Evolutionary conservation across 1,140 invertebrate genomes (phyloP), one percentile per base, ranked within the genome.

Genomic region (Cryptotermes secundus): DNA sequence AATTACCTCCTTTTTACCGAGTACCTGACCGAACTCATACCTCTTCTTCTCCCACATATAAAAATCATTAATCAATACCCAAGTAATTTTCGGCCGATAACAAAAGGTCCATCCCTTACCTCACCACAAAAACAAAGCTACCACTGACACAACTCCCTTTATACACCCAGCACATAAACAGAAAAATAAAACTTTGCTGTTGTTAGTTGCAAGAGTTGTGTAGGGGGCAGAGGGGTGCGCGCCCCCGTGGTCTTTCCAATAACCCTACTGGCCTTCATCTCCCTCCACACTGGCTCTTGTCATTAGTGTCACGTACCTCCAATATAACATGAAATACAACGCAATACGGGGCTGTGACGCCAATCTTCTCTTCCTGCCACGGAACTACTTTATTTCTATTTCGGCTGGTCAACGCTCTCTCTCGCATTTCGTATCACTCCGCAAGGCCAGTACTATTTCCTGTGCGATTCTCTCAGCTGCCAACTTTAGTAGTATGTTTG

Each of bases 361-460:
- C 59, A 72, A 72, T 72, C 59, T 72, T 26, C n/a, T 72, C n/a
- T 31, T 72, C 59, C 26, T 31, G 26, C 59, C 9, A 26, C 31
- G 59, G 59, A 72, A 72, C 59, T 72, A 72, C n/a, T 72, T 72
- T 72, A 72, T 72, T 72, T 72, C 59, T 72, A 72, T 72, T 72
- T 72, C 45, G 3, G 59, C 2, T 72, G 59, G 59, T 26, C 59
- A 16, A 7, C 53, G 12, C 0, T 59, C 19, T 59, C 19, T n/a
- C 53, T 49, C 19, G 3, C 45, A 49, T 19, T 49, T 16, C 45
- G 16, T 19, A 49, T 49, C n/a, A n/a, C 59, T 31, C 26, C 59
- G 59, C 59, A 7, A 31, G 9, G 26, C 59, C n/a, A 12, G 59
- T 4, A 72, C 26, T 72, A 72, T 14, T 72, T 72, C 31, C 26